Conservation (phyloP, 2,797 vertebrate species). For the Artibeus lituratus region DNA sequence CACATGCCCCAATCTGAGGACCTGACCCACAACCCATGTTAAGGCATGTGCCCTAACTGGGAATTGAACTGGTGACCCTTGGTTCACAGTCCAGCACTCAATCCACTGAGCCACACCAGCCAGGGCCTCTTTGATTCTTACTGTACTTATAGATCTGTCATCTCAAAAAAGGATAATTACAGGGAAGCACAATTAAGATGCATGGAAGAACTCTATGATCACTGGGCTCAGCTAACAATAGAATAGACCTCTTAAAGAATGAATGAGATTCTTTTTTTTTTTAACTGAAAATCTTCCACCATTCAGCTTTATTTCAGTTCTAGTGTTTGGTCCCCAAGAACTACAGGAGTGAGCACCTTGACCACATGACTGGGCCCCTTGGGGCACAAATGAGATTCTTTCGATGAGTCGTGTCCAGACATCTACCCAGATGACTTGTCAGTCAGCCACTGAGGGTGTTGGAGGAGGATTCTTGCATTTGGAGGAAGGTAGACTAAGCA, state of each 20-base stretch:
- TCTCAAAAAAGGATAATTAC: neutral
- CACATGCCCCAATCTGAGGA: no score
- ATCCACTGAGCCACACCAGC: no score
- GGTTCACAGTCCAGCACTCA: no score
- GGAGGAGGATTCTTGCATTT: neutral
- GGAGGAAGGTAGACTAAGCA: neutral
- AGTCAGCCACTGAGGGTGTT: neutral
- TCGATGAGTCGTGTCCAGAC: neutral
- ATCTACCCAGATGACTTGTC: neutral
- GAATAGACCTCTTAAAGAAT: neutral
- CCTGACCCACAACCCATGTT: no score
- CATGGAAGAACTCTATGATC: neutral
- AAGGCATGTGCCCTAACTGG: no score
- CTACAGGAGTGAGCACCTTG: conserved; percentile 20
- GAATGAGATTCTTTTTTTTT: neutral
- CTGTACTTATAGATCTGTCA: neutral
- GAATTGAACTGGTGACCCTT: no score
- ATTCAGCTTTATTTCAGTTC: conserved; percentile 81
- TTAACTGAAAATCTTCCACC: neutral
- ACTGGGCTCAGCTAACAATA: neutral
- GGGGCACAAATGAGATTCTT: neutral
- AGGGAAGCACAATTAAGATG: neutral
- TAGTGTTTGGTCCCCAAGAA: conserved; percentile 58
- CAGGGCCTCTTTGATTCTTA: neutral
- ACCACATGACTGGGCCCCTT: conserved; percentile 37